Percentiles rank a stretch among this genome's conserved stretches.
These are phyloP conservation scores for Enteromius treurensis DNA, from an alignment of 2,797 vertebrate genomes.

Conservation along the genomic window DNA sequence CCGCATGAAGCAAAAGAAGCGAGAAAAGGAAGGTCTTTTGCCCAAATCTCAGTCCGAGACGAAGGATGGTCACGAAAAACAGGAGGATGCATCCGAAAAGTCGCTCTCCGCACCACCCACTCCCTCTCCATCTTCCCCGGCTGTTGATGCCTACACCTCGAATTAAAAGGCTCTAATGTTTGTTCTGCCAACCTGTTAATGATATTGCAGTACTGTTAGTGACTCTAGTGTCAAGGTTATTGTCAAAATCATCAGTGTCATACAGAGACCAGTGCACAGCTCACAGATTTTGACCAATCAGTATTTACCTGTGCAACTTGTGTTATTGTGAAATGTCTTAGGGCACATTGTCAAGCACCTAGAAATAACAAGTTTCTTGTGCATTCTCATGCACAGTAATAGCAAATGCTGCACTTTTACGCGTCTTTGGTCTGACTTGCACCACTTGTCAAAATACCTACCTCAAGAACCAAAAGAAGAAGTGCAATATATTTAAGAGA, in stretches of 20 bases:
- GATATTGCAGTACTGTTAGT: background rate
- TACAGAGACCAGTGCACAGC: slow-evolving; percentile 34
- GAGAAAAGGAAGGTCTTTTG: slow-evolving; percentile 93
- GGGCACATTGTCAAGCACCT: slow-evolving; percentile 37
- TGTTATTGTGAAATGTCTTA: slow-evolving; percentile 59
- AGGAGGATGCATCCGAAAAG: slow-evolving; percentile 89
- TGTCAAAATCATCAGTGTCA: slow-evolving; percentile 15
- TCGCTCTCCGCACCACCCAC: slow-evolving; percentile 88
- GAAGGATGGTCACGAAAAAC: slow-evolving; percentile 83
- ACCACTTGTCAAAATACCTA: slow-evolving; percentile 49
- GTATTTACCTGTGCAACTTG: slow-evolving; percentile 65
- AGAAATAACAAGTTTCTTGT: slow-evolving; percentile 33
- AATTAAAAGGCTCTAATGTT: slow-evolving; percentile 64
- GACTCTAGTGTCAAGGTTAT: slow-evolving; percentile 20
- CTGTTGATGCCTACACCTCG: slow-evolving; percentile 81
- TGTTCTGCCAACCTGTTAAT: slow-evolving; percentile 9
- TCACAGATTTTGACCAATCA: slow-evolving; percentile 76
- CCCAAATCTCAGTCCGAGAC: slow-evolving; percentile 80
- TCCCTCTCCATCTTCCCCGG: slow-evolving; percentile 87
- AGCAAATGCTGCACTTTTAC: slow-evolving; percentile 39
- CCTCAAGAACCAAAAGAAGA: slow-evolving; percentile 42
- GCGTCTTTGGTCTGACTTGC: slow-evolving; percentile 24
- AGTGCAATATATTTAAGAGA: slow-evolving; percentile 58
- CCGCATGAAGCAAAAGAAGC: slow-evolving; percentile 98
- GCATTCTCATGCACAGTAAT: slow-evolving; percentile 21